Base-by-base conservation (phyloP, 2,888 invertebrate species). In the Heliconius aoede region DNA sequence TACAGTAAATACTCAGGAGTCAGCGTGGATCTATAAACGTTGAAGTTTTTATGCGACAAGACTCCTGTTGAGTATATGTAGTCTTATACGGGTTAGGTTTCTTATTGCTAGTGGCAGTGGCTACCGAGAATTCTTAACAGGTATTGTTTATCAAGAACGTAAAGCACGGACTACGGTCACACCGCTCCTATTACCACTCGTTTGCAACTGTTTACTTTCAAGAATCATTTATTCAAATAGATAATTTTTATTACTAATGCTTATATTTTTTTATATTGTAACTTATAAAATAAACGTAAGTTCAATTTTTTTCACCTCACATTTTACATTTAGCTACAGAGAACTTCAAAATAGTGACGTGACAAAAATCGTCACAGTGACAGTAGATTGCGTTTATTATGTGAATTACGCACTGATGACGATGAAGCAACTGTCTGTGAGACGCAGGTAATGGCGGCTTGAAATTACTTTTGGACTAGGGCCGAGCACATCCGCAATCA, bases 401-500 rank as follows among this genome's bases (percentile, higher is more conserved):
- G 84, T 85, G 87, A 86, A 89, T 88, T 88, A 88, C 85, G 85
- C 82, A 82, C 81, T 86, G 86, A 86, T 88, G 87, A 86, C 85
- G 84, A 86, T 88, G 87, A 86, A 84, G 84, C 83, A 81, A 82
- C 36, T 36, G 36, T 36, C 80, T 81, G 75, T 72, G 80, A 82
- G 85, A 83, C 85, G 85, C 86, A 85, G 85, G 86, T 88, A 90
- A 90, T 91, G 85, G 86, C 86, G 80, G 82, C 81, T 74, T 85
- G 83, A 89, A 87, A 91, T 91, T 90, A 90, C 88, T 85, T 88
- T 89, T 88, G 83, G 87, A 88, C 85, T 85, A 86, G 86, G 85
- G 85, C 86, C 84, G 85, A 85, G 81, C 84, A 87, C 89, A 89
- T 90, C 90, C 90, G 90, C 86, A 85, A 85, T 86, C 81, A 83